phyloP scores from a whole-genome alignment of 2,113 vertebrate species.

The Peromyscus maniculatus region DNA sequence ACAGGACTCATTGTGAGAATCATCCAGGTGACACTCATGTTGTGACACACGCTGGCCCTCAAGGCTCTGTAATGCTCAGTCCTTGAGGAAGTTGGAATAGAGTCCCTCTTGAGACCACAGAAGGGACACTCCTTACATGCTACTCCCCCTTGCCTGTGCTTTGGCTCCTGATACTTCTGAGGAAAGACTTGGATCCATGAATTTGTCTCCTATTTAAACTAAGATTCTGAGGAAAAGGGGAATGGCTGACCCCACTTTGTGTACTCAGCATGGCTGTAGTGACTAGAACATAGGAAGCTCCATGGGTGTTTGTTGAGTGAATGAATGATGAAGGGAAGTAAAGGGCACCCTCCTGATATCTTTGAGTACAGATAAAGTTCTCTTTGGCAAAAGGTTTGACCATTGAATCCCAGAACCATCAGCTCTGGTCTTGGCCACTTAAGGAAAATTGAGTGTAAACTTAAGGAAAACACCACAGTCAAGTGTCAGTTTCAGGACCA shows the following conservation, averaged over 20 bases:
- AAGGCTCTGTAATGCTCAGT: too few species aligned
- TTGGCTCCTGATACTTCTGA: neutral
- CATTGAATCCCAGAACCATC: neutral
- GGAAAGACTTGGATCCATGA: neutral
- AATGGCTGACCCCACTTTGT: neutral
- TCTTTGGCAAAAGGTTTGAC: neutral
- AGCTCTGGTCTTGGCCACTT: neutral
- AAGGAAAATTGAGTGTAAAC: neutral
- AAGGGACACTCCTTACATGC: neutral
- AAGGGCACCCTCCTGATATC: neutral
- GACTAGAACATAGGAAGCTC: too few species aligned
- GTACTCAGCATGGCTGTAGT: neutral
- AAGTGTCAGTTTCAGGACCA: neutral
- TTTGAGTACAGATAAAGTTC: neutral
- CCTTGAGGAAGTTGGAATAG: neutral
- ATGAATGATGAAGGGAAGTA: neutral
- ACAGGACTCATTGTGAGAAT: neutral
- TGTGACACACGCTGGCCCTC: neutral
- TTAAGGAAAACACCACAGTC: too few species aligned
- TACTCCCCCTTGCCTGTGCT: neutral
- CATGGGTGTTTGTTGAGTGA: neutral
- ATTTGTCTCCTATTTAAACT: neutral
- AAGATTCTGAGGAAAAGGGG: neutral
- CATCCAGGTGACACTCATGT: too few species aligned
- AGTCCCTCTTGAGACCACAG: too few species aligned